Conservation (phyloP, 1,140 invertebrate species). For the Apocrypta bakeri region DNA sequence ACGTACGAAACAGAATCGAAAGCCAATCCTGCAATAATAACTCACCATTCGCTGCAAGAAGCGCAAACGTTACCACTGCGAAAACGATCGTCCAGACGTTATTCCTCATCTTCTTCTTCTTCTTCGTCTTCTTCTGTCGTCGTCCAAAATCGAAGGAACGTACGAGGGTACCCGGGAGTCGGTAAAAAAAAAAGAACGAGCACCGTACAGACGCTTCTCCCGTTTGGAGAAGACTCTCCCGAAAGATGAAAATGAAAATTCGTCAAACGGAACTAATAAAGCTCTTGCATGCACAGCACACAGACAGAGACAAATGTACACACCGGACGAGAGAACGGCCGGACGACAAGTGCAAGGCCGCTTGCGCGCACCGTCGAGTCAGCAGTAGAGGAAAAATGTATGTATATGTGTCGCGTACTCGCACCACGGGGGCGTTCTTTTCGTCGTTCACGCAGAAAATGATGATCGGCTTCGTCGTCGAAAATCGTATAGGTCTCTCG, state of each 20-base stretch:
- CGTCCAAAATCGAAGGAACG: too few species aligned
- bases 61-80: background rate
- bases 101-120: background rate
- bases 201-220: too few species aligned
- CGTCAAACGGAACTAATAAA: too few species aligned
- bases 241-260: too few species aligned
- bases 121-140: too few species aligned
- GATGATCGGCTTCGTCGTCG: background rate
- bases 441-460: slow-evolving; percentile 31
- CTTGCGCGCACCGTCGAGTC: slow-evolving; percentile 7
- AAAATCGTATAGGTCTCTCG: background rate
- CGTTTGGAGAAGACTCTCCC: too few species aligned
- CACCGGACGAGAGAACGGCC: background rate
- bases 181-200: too few species aligned
- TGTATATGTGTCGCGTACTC: background rate
- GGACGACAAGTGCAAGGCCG: slow-evolving; percentile 35
- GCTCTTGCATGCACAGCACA: too few species aligned
- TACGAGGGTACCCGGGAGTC: too few species aligned
- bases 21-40: background rate
- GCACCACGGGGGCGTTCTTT: slow-evolving; percentile 7
- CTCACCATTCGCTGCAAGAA: background rate
- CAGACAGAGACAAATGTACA: too few species aligned
- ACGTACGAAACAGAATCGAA: too few species aligned
- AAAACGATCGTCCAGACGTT: background rate
- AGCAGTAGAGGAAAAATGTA: slow-evolving; percentile 9